Evolutionary conservation across 2,888 invertebrate species (phyloP).

Genomic region (Encarsia formosa): DNA sequence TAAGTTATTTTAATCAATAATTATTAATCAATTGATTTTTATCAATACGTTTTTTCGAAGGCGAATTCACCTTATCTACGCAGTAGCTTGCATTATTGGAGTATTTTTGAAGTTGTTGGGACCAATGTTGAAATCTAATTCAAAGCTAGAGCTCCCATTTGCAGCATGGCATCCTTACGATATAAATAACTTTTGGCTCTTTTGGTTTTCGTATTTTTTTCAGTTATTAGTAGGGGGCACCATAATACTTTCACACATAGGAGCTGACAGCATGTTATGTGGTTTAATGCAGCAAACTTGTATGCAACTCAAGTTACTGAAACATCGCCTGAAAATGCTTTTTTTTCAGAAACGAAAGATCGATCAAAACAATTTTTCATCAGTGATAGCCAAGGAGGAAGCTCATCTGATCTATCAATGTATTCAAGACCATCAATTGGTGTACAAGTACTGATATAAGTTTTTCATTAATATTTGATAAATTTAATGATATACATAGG

Average conservation of each 20-base stretch:
- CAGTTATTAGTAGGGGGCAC: conserved; percentile 5
- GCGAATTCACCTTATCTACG: conserved; percentile 11
- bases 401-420: not conserved
- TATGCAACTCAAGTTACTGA: conserved; percentile 17
- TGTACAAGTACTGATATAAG: conserved; percentile 7
- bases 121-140: conserved; percentile 9
- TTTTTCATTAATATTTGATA: not conserved
- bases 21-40: too few relatives aligned
- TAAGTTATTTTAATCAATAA: too few relatives aligned
- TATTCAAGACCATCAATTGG: conserved; percentile 8
- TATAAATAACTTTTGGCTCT: not conserved
- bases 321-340: conserved; percentile 7
- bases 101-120: conserved; percentile 9
- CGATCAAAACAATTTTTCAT: not conserved
- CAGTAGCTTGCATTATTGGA: conserved; percentile 1
- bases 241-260: conserved; percentile 8
- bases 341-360: not conserved
- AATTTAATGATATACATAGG: not conserved
- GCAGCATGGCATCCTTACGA: conserved; percentile 14
- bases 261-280: conserved; percentile 16
- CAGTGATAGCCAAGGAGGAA: not conserved
- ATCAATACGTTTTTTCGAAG: conserved; percentile 1
- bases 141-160: conserved; percentile 7
- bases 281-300: conserved; percentile 20
- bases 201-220: conserved; percentile 18